phyloP scores from a whole-genome alignment of 2,113 vertebrate species.

The Eulemur macaco region DNA sequence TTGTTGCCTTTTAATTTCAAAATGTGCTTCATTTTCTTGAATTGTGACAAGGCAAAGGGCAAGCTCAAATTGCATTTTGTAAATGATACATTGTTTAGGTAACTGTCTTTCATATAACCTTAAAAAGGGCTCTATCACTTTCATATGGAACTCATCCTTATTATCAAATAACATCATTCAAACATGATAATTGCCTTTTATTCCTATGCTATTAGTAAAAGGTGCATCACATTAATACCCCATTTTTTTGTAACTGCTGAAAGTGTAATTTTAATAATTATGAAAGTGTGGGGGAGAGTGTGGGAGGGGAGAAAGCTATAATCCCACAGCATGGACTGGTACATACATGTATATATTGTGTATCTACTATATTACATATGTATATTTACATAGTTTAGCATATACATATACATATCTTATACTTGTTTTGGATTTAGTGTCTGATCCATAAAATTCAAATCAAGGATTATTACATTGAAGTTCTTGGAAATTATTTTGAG shows the following conservation, averaged over 20 bases:
- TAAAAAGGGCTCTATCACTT: background rate
- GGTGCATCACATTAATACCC: background rate
- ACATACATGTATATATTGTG: background rate
- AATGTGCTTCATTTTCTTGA: slow-evolving; percentile 31
- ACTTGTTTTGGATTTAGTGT: background rate
- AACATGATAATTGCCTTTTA: slow-evolving; percentile 26
- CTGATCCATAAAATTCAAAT: background rate
- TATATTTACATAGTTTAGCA: background rate
- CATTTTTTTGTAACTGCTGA: background rate
- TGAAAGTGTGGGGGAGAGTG: background rate
- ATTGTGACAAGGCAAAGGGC: slow-evolving; percentile 46
- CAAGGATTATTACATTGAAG: background rate
- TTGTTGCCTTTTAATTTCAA: slow-evolving; percentile 56
- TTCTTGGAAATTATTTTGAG: background rate
- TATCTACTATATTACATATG: background rate
- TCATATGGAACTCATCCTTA: background rate
- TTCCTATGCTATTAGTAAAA: background rate
- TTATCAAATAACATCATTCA: slow-evolving; percentile 47
- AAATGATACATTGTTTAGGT: slow-evolving; percentile 39
- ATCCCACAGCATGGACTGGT: background rate
- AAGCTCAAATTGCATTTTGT: background rate
- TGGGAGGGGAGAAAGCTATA: background rate
- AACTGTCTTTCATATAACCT: background rate
- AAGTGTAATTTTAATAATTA: slow-evolving; percentile 34
- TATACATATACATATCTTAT: background rate